A percentile compares a stretch with the other conserved stretches of the same genome.
Evolutionary conservation across 2,113 vertebrate genomes (phyloP).

Genomic region (Panurus biarmicus): DNA sequence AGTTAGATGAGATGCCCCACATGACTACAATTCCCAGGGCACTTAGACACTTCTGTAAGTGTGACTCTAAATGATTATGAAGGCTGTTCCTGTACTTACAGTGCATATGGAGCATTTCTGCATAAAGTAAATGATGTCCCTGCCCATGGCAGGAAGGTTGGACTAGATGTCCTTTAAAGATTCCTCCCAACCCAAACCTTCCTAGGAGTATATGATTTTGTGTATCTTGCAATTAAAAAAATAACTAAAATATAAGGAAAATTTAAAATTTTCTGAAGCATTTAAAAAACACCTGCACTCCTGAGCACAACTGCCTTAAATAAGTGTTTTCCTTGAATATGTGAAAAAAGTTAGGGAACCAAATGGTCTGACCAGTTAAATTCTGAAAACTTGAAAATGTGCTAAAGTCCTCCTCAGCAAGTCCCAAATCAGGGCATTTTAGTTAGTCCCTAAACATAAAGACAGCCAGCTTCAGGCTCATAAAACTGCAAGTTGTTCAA

Average conservation of each 20-base stretch:
- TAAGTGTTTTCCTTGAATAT: neutral
- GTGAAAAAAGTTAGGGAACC: neutral
- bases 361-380: neutral
- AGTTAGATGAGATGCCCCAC: neutral
- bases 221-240: neutral
- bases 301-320: neutral
- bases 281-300: neutral
- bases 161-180: neutral
- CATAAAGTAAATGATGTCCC: neutral
- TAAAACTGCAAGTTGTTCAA: neutral
- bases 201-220: neutral
- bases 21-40: neutral
- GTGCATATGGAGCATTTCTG: neutral
- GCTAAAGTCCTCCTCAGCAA: neutral
- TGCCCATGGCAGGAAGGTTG: neutral
- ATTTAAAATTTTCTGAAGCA: neutral
- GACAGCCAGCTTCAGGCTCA: neutral
- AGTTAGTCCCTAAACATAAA: neutral
- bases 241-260: neutral
- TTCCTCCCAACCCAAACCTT: neutral
- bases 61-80: neutral
- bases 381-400: neutral
- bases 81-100: neutral
- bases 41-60: neutral
- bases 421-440: neutral